Evolutionary conservation across 2,888 invertebrate genomes (phyloP).

Genomic region (Agapetus fuscipes): DNA sequence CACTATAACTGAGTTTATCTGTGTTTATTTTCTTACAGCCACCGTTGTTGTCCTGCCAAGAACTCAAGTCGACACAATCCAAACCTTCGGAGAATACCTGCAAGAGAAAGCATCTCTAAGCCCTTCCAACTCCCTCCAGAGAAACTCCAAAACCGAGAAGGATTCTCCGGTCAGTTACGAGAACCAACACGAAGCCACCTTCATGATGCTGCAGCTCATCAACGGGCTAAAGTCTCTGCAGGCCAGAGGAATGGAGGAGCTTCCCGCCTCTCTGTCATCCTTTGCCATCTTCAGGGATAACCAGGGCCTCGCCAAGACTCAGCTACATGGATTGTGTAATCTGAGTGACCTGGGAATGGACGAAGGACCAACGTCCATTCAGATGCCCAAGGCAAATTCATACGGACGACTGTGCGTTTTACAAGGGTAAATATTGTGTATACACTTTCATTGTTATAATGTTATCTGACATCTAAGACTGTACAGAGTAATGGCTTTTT

Average conservation of each 20-base stretch:
- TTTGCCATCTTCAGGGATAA: constrained; percentile 61
- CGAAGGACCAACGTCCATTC: constrained; percentile 37
- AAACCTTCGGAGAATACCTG: constrained; percentile 55
- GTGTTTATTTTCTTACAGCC: too few species aligned
- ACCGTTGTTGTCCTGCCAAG: constrained; percentile 67
- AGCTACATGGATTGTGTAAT: constrained; percentile 17
- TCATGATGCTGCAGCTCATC: constrained; percentile 71
- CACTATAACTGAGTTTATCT: too few species aligned
- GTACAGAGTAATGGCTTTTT: too few species aligned
- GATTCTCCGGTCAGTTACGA: constrained; percentile 39
- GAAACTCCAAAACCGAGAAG: constrained; percentile 34
- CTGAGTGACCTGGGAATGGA: constrained; percentile 32
- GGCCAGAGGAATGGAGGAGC: constrained; percentile 73
- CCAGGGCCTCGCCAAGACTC: constrained; percentile 24
- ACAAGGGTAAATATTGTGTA: constrained; percentile 59
- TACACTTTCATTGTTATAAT: too few species aligned
- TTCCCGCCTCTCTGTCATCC: constrained; percentile 58
- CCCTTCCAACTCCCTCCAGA: constrained; percentile 30
- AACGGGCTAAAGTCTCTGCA: constrained; percentile 75
- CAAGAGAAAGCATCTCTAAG: constrained; percentile 43
- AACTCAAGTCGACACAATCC: constrained; percentile 64
- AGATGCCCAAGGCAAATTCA: constrained; percentile 40
- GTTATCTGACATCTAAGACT: too few species aligned
- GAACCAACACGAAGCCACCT: constrained; percentile 57
- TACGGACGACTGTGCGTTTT: constrained; percentile 61